Evolutionary conservation across 2,888 invertebrate species (phyloP).

Genomic region (Biston stratarius): DNA sequence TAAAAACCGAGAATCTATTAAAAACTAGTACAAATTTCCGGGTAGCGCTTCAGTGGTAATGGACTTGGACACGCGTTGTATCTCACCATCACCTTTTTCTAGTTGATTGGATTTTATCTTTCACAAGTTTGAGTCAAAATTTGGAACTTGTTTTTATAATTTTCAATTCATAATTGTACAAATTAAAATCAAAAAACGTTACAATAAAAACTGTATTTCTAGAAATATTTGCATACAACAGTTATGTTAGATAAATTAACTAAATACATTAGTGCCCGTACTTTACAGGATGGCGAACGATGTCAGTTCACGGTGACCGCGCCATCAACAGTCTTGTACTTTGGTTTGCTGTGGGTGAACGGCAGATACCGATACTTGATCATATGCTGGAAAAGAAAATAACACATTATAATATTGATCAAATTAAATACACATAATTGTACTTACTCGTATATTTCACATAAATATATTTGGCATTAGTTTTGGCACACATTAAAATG

Average conservation of each 20-base stretch:
- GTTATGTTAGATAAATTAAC: slow-evolving; percentile 74
- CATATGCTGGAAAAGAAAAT: slow-evolving; percentile 95
- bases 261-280: slow-evolving; percentile 61
- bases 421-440: not conserved
- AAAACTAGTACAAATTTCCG: too few species aligned
- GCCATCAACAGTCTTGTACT: slow-evolving; percentile 90
- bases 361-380: slow-evolving; percentile 99
- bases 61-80: too few species aligned
- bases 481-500: too few species aligned
- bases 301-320: slow-evolving; percentile 78
- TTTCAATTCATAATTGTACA: not conserved
- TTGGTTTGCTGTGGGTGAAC: slow-evolving; percentile 99
- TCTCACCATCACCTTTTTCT: too few species aligned
- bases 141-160: not conserved
- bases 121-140: too few species aligned
- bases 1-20: too few species aligned
- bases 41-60: too few species aligned
- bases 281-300: slow-evolving; percentile 50
- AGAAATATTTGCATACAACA: slow-evolving; percentile 81
- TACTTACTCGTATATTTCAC: too few species aligned
- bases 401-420: not conserved
- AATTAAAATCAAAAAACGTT: slow-evolving; percentile 66
- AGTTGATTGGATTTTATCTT: too few species aligned
- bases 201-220: slow-evolving; percentile 84
- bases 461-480: too few species aligned